Evolutionary conservation across 92 coral and sea anemone genomes (phyloP).

Genomic region (Meandrina meandrites): DNA sequence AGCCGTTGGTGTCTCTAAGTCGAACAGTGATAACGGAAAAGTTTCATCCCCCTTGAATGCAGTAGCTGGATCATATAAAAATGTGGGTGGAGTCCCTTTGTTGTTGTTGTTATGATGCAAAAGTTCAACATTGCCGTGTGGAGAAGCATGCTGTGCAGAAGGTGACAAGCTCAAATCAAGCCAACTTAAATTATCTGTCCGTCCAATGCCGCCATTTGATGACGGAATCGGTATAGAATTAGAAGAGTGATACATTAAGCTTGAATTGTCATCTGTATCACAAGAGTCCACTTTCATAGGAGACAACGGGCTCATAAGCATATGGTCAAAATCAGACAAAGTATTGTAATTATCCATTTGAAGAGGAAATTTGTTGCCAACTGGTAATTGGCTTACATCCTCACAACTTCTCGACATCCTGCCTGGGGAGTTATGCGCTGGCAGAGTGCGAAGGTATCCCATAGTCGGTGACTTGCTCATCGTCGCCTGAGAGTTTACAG

Average conservation of each 20-base stretch:
- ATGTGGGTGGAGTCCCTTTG: constrained; percentile 75
- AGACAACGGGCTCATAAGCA: constrained; percentile 83
- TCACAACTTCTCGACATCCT: constrained; percentile 85
- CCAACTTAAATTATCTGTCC: constrained; percentile 72
- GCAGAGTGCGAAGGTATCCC: constrained; percentile 38
- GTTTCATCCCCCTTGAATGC: constrained; percentile 69
- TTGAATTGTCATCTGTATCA: constrained; percentile 62
- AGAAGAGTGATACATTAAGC: constrained; percentile 52
- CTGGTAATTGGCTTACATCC: constrained; percentile 63
- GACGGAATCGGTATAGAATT: constrained; percentile 74
- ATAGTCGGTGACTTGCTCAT: constrained; percentile 67
- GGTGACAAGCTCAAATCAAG: constrained; percentile 81
- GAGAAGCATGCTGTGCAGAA: constrained; percentile 42
- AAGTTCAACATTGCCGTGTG: constrained; percentile 35
- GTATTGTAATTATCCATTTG: constrained; percentile 63
- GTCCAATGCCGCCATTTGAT: constrained; percentile 42
- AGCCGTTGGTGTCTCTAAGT: constrained; percentile 69
- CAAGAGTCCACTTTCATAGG: constrained; percentile 89
- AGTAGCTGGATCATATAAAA: constrained; percentile 70
- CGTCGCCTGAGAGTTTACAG: constrained; percentile 4
- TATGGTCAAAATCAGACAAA: constrained; percentile 78
- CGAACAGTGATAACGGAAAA: constrained; percentile 78
- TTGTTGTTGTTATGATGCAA: constrained; percentile 38
- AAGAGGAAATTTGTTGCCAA: constrained; percentile 55
- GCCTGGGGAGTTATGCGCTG: constrained; percentile 52